A percentile compares a stretch with the other conserved stretches of the same genome.
Conservation (phyloP, 2,888 invertebrate genomes). For the Cryptocephalus primarius region DNA sequence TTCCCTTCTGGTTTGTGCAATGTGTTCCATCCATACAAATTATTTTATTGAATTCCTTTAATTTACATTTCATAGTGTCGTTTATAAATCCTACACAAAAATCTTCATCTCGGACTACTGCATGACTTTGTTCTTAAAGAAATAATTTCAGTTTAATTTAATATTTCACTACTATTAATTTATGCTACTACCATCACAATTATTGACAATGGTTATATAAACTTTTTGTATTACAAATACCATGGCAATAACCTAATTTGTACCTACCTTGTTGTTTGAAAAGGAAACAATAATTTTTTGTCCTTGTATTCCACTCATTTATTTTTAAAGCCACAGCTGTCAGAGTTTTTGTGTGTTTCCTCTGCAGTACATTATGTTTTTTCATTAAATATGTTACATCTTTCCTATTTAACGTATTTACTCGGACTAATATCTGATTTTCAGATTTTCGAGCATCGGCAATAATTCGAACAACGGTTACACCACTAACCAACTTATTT, state of each 20-base stretch:
- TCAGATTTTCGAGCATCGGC: constrained; percentile 1
- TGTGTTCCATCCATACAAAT: constrained; percentile 12
- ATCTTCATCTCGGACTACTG: constrained; percentile 9
- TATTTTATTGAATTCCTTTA: constrained; percentile 6
- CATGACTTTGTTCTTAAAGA: constrained; percentile 2
- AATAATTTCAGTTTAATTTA: background rate
- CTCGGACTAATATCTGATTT: background rate
- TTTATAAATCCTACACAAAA: constrained; percentile 12
- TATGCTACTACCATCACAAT: background rate
- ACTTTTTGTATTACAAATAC: background rate
- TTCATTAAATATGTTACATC: constrained; percentile 2
- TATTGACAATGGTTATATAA: no score
- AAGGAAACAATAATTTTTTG: constrained; percentile 3
- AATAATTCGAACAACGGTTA: constrained; percentile 4
- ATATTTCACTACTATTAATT: background rate
- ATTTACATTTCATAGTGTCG: constrained; percentile 7
- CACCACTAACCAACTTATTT: constrained; percentile 13
- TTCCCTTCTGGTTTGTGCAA: constrained; percentile 5
- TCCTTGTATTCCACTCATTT: constrained; percentile 5
- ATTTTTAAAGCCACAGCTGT: constrained; percentile 1
- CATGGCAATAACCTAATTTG: background rate
- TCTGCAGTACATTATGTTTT: constrained; percentile 4
- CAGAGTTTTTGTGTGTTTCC: constrained; percentile 4
- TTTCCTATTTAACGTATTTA: constrained; percentile 2
- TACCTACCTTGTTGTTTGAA: constrained; percentile 6